A percentile compares a stretch with the other conserved stretches of the same genome.
Evolutionary conservation across 2,888 invertebrate genomes (phyloP).

Genomic region (Drosophila rellima): DNA sequence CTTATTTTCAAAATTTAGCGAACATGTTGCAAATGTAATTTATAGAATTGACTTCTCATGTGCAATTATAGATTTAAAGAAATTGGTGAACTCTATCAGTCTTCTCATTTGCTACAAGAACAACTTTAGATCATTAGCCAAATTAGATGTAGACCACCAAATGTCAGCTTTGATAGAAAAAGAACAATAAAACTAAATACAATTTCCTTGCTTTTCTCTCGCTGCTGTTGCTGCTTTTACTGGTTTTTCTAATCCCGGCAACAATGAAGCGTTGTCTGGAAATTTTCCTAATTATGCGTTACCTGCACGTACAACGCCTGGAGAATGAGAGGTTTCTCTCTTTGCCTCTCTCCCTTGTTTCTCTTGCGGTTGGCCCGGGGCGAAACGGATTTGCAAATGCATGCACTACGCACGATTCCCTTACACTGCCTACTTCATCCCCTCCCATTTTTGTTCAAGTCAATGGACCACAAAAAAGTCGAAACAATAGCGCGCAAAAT

Average conservation of each 20-base stretch:
- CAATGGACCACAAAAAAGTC: slow-evolving; percentile 64
- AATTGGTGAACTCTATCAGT: not conserved
- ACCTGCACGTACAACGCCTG: slow-evolving; percentile 63
- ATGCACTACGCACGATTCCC: slow-evolving; percentile 28
- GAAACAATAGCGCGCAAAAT: slow-evolving; percentile 54
- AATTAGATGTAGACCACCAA: slow-evolving; percentile 19
- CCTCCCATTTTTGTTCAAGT: slow-evolving; percentile 14
- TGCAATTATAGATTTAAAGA: not conserved
- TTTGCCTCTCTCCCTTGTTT: not conserved
- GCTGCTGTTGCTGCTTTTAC: slow-evolving; percentile 16
- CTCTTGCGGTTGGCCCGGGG: not conserved
- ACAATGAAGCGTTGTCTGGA: slow-evolving; percentile 53
- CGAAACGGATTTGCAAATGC: slow-evolving; percentile 48
- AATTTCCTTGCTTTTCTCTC: slow-evolving; percentile 15
- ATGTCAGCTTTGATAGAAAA: slow-evolving; percentile 3
- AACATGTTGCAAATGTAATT: not conserved
- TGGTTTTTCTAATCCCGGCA: slow-evolving; percentile 37
- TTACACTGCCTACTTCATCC: not conserved
- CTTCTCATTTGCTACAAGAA: not conserved
- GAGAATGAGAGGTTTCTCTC: not conserved
- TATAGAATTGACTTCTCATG: not conserved
- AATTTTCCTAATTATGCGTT: slow-evolving; percentile 77
- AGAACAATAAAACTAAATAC: slow-evolving; percentile 7
- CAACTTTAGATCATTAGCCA: slow-evolving; percentile 36
- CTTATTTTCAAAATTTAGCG: not conserved